phyloP scores from a whole-genome alignment of 1,140 invertebrate species.

The Penaeus chinensis region DNA sequence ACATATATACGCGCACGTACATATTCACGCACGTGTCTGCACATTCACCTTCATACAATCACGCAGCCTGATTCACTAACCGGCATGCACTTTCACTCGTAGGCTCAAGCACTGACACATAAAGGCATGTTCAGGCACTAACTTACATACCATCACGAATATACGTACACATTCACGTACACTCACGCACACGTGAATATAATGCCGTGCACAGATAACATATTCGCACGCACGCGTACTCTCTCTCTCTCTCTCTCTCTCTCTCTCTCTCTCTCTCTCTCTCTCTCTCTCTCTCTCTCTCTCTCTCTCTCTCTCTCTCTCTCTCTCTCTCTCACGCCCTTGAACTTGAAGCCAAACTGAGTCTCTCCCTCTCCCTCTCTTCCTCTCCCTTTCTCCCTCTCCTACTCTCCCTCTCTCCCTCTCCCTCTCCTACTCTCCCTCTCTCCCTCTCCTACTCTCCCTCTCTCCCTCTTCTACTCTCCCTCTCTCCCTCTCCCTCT shows the following conservation, averaged over 20 bases:
- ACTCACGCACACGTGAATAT: no score
- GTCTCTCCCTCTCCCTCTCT: background rate
- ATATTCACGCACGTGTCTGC: background rate
- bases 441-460: background rate
- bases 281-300: slow-evolving; percentile 1
- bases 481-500: background rate
- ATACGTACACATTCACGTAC: background rate
- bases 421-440: background rate
- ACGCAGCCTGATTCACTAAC: background rate
- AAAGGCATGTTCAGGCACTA: background rate
- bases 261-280: slow-evolving; percentile 18
- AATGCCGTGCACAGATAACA: no score
- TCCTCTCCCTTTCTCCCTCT: background rate
- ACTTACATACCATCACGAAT: background rate
- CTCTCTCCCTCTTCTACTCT: background rate
- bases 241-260: slow-evolving; percentile 16
- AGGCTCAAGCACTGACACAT: background rate
- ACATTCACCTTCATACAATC: background rate
- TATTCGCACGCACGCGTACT: no score
- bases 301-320: background rate
- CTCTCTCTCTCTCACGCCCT: background rate
- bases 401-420: background rate
- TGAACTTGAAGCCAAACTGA: no score
- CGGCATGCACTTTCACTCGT: background rate
- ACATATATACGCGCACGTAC: background rate